These are phyloP conservation scores for Lasius platythorax DNA, from an alignment of 2,888 invertebrate genomes.

Conservation along the genomic window DNA sequence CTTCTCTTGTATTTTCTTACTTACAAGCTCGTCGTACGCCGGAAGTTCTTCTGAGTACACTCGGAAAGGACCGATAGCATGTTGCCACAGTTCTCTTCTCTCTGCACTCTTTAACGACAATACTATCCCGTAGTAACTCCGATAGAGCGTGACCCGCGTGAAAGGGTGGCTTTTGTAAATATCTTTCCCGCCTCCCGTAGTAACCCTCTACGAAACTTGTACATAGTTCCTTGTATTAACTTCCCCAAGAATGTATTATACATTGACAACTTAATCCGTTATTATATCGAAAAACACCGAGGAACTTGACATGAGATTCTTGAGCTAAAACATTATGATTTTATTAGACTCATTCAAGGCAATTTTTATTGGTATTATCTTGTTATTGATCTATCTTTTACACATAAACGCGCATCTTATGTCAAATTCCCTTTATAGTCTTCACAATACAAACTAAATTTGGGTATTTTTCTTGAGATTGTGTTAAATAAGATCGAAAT, in stretches of 20 bases:
- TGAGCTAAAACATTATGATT: not conserved
- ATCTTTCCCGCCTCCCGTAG: conserved; percentile 57
- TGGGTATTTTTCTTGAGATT: not conserved
- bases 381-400: not conserved
- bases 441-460: not conserved
- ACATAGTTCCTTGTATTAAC: conserved; percentile 18
- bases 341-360: not conserved
- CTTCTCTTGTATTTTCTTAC: conserved; percentile 61
- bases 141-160: conserved; percentile 50
- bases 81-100: conserved; percentile 73
- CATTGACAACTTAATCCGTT: not conserved
- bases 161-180: conserved; percentile 69
- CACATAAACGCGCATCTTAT: not conserved
- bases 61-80: conserved; percentile 75
- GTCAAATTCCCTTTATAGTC: conserved; percentile 13
- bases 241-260: conserved; percentile 3
- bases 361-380: not conserved
- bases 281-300: not conserved
- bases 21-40: conserved; percentile 58
- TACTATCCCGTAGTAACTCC: conserved; percentile 52
- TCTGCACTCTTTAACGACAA: conserved; percentile 69
- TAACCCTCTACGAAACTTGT: conserved; percentile 8
- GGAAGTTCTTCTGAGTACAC: conserved; percentile 68
- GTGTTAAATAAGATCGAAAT: conserved; percentile 17
- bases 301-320: conserved; percentile 24